These are phyloP conservation scores for Synanthedon formicaeformis DNA, from an alignment of 2,888 invertebrate species.

Conservation along the genomic window DNA sequence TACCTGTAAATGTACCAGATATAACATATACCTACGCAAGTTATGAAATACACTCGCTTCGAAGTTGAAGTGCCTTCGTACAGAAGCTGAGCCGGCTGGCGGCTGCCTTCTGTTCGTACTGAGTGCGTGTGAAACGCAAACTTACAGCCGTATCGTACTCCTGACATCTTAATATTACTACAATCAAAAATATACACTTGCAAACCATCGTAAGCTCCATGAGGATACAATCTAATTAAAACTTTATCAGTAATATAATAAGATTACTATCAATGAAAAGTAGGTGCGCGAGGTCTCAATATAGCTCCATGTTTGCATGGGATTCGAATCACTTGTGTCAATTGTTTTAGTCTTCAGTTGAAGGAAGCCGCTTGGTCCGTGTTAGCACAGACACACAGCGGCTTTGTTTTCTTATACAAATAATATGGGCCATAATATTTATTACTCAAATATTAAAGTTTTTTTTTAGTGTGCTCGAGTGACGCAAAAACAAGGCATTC, in stretches of 20 bases:
- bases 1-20: too few relatives aligned
- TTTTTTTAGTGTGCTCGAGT: too few relatives aligned
- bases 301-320: slow-evolving; percentile 21
- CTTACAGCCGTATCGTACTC: slow-evolving; percentile 16
- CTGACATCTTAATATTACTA: slow-evolving; percentile 49
- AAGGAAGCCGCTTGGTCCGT: slow-evolving; percentile 4
- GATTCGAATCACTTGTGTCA: slow-evolving; percentile 55
- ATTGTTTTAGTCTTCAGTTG: slow-evolving; percentile 25
- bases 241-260: slow-evolving; percentile 20
- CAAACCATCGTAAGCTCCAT: slow-evolving; percentile 7
- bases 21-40: too few relatives aligned
- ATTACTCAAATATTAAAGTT: too few relatives aligned
- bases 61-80: too few relatives aligned
- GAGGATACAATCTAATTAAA: slow-evolving; percentile 18
- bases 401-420: too few relatives aligned
- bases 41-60: too few relatives aligned
- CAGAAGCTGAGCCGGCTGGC: neutral
- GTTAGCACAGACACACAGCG: neutral
- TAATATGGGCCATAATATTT: too few relatives aligned
- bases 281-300: slow-evolving; percentile 5
- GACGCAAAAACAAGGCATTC: too few relatives aligned
- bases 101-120: neutral
- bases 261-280: slow-evolving; percentile 15
- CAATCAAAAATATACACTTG: slow-evolving; percentile 6
- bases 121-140: slow-evolving; percentile 57